Percentiles rank a stretch among this genome's conserved stretches.
Evolutionary conservation across 2,113 vertebrate genomes (phyloP).

Genomic region (Hippotragus niger): DNA sequence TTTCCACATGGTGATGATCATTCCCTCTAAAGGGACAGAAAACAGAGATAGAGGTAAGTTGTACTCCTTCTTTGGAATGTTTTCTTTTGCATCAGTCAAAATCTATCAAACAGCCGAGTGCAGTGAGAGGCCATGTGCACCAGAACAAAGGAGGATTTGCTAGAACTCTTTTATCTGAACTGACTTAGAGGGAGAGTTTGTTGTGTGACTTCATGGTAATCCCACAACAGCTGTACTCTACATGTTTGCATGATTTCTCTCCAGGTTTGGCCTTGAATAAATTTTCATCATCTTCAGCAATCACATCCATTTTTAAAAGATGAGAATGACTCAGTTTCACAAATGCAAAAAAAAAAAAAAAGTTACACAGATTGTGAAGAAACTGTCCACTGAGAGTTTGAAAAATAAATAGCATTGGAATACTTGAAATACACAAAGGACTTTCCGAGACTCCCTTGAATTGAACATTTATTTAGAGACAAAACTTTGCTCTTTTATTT

Average conservation of each 20-base stretch:
- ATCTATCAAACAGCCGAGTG: not conserved
- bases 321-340: not conserved
- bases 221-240: rapidly evolving
- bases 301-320: not conserved
- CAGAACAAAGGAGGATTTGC: not conserved
- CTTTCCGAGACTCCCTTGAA: not conserved
- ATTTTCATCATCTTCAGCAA: not conserved
- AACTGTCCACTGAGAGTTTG: not conserved
- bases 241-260: rapidly evolving
- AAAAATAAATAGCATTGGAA: not conserved
- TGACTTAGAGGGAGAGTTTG: not conserved
- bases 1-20: not conserved
- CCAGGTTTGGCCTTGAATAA: not conserved
- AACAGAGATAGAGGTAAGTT: not conserved
- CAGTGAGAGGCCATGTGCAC: not conserved
- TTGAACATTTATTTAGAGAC: not conserved
- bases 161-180: not conserved
- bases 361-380: not conserved
- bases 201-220: not conserved
- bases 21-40: not conserved
- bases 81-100: not conserved
- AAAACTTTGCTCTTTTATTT: not conserved
- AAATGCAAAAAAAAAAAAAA: not conserved
- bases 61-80: not conserved
- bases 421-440: not conserved